Evolutionary conservation across 2,888 invertebrate species (phyloP).

Genomic region (Adela reaumurella): DNA sequence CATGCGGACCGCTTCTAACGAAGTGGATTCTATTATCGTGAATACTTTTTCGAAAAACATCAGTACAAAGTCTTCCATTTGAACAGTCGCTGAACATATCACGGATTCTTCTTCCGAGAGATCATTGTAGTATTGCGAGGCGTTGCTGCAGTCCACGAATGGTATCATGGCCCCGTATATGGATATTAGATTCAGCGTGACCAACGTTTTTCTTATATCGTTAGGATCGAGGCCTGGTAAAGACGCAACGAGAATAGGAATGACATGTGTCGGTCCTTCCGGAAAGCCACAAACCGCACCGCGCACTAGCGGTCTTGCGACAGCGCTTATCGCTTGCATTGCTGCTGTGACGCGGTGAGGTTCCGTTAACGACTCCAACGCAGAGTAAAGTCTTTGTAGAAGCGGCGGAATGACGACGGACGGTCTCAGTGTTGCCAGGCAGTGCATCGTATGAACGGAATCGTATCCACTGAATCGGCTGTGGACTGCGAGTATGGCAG

Average conservation of each 20-base stretch:
- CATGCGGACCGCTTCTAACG: conserved; percentile 63
- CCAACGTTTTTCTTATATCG: conserved; percentile 71
- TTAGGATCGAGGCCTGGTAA: conserved; percentile 90
- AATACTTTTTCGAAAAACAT: conserved; percentile 80
- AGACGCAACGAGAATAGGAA: conserved; percentile 75
- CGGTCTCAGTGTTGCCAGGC: conserved; percentile 76
- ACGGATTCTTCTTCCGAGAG: conserved; percentile 74
- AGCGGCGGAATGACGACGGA: conserved; percentile 79
- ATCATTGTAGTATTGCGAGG: conserved; percentile 61
- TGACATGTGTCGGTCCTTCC: conserved; percentile 76
- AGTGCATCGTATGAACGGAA: conserved; percentile 64
- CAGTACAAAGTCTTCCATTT: conserved; percentile 85
- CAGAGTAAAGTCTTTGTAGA: conserved; percentile 74
- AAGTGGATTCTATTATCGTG: conserved; percentile 66
- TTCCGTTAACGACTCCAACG: conserved; percentile 82
- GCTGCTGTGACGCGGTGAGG: conserved; percentile 78
- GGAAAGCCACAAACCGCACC: conserved; percentile 57
- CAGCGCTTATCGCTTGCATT: conserved; percentile 66
- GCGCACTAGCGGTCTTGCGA: conserved; percentile 62
- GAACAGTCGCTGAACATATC: conserved; percentile 77
- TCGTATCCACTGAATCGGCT: conserved; percentile 64
- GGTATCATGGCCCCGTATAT: conserved; percentile 76
- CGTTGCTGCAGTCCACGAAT: conserved; percentile 79
- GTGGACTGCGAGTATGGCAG: conserved; percentile 76
- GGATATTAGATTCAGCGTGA: conserved; percentile 76